Percentiles rank a stretch among this genome's conserved stretches.
Conservation (phyloP, 2,797 vertebrate species). For the Notolabrus celidotus region DNA sequence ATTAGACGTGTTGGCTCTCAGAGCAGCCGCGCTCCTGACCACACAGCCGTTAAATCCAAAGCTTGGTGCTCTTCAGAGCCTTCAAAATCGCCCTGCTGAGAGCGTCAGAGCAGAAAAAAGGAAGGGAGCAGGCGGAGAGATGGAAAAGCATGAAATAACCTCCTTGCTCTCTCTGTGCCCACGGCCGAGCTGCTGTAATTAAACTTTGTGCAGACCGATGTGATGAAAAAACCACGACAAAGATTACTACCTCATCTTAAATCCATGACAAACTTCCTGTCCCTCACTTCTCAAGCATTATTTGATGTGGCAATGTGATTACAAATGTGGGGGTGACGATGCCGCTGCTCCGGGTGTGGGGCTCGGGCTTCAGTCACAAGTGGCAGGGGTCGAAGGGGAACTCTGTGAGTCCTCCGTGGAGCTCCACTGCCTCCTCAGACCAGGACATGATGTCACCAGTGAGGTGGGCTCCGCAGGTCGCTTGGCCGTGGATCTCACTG, state of each 20-base stretch:
- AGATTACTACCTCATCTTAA: not conserved
- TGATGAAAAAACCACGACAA: slow-evolving; percentile 6
- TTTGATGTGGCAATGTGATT: slow-evolving; percentile 7
- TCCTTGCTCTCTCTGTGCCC: slow-evolving; percentile 13
- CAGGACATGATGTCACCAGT: slow-evolving; percentile 86
- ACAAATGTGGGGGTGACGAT: not conserved
- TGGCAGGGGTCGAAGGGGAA: slow-evolving; percentile 88
- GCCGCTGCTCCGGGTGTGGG: no score
- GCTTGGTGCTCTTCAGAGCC: slow-evolving; percentile 38
- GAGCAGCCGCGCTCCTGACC: slow-evolving; percentile 44
- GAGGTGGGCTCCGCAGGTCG: slow-evolving; percentile 80
- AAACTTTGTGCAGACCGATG: slow-evolving; percentile 3
- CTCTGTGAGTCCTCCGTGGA: slow-evolving; percentile 87
- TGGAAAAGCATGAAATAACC: slow-evolving; percentile 8
- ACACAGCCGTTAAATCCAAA: slow-evolving; percentile 57
- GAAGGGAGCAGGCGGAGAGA: slow-evolving; percentile 57
- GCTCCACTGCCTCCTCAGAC: slow-evolving; percentile 84
- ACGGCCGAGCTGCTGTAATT: slow-evolving; percentile 6
- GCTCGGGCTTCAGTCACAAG: slow-evolving; percentile 46
- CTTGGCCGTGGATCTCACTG: slow-evolving; percentile 84
- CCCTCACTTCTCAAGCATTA: not conserved
- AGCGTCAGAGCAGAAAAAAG: slow-evolving; percentile 9
- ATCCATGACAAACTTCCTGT: not conserved
- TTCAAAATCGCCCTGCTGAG: slow-evolving; percentile 40
- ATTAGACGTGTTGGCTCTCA: slow-evolving; percentile 61